Base-by-base conservation (phyloP, 2,888 invertebrate genomes). In the Penaeus monodon region DNA sequence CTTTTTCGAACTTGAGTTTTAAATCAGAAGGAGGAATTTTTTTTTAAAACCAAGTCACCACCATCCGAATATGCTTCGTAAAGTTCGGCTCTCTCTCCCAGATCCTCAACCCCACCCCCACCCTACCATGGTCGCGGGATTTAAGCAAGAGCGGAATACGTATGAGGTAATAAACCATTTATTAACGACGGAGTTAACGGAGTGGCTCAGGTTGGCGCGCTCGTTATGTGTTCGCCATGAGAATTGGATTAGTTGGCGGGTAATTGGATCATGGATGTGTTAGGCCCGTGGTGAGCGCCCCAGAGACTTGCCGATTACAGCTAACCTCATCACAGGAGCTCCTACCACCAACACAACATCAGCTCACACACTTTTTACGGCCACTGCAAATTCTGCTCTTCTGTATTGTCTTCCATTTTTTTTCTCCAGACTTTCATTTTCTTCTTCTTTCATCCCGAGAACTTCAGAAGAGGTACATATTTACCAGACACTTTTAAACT, bases 201-300 rank as follows among this genome's bases (percentile, higher is more conserved):
- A 65, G 81, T 44, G 74, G 44, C 44, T 44, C 44, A 49, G 76
- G 66, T 76, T 76, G 83, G 83, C 64, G 76, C 76, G 83, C 83
- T 83, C 83, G 83, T 83, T 83, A 83, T 83, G 83, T 83, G 83
- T 65, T 74, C 83, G 83, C 83, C 83, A 83, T 83, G 83, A 83
- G 83, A 83, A 83, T 83, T 76, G 76, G 83, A 83, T 83, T 83
- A 83, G 74, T 76, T 33, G 65, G 76, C 76, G 64, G 83, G 83
- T 83, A 83, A 83, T 76, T 83, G 83, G 83, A 83, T 83, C 83
- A 76, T 74, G 83, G 76, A 76, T 83, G 83, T 83, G 83, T 83
- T 83, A 83, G 83, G 83, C 76, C 83, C 76, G 83, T 76, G 83
- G 83, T 83, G 83, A 83, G 83, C 83, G 83, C 83, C 83, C 83